Evolutionary conservation across 2,888 invertebrate genomes (phyloP).

Genomic region (Heliconius erato): DNA sequence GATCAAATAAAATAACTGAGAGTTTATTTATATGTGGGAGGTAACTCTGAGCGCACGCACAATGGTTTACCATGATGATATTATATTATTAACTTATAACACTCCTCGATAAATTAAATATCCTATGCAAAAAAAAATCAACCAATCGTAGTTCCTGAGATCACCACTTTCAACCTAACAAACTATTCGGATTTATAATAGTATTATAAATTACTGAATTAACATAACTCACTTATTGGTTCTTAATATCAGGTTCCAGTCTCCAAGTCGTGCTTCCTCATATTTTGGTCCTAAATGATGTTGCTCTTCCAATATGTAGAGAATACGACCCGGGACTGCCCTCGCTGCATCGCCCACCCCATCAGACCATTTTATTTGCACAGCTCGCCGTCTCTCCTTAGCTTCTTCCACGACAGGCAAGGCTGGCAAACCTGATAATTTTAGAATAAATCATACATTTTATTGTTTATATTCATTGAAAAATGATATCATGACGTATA

Average conservation of each 20-base stretch:
- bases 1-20: no score
- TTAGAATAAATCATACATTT: neutral
- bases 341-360: conserved; percentile 79
- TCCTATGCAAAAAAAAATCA: no score
- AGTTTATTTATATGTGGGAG: no score
- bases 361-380: conserved; percentile 79
- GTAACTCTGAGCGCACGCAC: no score
- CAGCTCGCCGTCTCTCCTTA: conserved; percentile 83
- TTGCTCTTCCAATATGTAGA: conserved; percentile 89
- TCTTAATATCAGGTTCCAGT: conserved; percentile 87
- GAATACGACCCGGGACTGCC: conserved; percentile 74
- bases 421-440: conserved; percentile 85
- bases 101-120: no score
- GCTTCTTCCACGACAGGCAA: conserved; percentile 87
- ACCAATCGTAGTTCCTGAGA: no score
- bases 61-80: no score
- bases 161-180: neutral
- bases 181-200: neutral
- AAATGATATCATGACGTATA: no score
- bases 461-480: neutral
- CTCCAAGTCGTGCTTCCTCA: conserved; percentile 87
- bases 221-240: conserved; percentile 75
- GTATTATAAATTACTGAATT: neutral
- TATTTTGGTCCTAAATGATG: conserved; percentile 89
- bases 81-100: no score